Base-by-base conservation (phyloP, 2,797 vertebrate species). In the Agapornis canus region DNA sequence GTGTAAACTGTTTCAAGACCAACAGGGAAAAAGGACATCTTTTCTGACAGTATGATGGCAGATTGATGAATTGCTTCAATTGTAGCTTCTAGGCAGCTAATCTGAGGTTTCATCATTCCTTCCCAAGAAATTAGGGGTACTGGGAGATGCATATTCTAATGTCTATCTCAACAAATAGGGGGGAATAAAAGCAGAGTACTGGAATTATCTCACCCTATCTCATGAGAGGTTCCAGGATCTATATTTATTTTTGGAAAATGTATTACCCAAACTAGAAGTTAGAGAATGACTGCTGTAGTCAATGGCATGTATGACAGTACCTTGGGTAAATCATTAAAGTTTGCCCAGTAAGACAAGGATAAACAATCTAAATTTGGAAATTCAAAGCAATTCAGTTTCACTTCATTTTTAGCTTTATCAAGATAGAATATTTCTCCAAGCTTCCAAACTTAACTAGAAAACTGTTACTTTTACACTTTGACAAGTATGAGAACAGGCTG, bases 231-330 rank as follows among this genome's bases (percentile, higher is more conserved):
- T 7, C 10, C 29, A 42, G 26, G 32, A 37, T 45, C 14, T 35
- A 6, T 2, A 49, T 6, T 1, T 63, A 5, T 26, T 64, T 39
- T 59, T 63, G 15, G 2, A 8, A 31, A 39, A 40, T 19, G 2
- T 25, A 2, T 39, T 26, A 31, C 14, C 9, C 29, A 10, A 20
- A 23, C 13, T 27, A 9, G 2, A 39, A 31, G 11, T 8, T 11
- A 31, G 37, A 51, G 10, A 61, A 47, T 0, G 1, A 21, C 3
- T 81, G 8, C 43, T 20, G 10, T 7, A 82, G 51, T 4, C 37
- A n/a, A 8, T 1, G 3, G 8, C 3, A 12, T 0, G 0, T 10
- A 11, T 0, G 2, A 48, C 9, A 78, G 23, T 42, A 35, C 8
- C 39, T 35, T 1, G 1, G 20, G 43, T 4, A 77, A 48, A 49